These are phyloP conservation scores for Lepisosteus oculatus DNA, from an alignment of 2,113 vertebrate species.

Conservation along the genomic window DNA sequence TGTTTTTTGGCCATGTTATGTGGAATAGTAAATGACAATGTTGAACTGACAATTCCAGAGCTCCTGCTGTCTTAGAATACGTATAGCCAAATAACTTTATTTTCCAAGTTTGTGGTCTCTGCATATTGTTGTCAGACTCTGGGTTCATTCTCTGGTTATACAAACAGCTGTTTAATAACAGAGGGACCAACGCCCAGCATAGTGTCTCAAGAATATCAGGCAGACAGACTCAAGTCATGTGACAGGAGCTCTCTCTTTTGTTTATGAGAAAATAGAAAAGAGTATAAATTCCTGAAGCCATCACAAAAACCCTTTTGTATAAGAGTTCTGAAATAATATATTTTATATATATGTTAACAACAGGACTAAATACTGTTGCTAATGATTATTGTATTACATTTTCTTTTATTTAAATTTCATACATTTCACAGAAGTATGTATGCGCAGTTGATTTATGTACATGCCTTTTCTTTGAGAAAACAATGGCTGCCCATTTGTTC, in stretches of 20 bases:
- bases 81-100: neutral
- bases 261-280: constrained; percentile 32
- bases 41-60: neutral
- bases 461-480: no score
- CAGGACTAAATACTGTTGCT: neutral
- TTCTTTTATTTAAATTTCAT: neutral
- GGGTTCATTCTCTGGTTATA: constrained; percentile 65
- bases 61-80: neutral
- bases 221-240: constrained; percentile 34
- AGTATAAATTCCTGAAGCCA: constrained; percentile 21
- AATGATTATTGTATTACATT: constrained; percentile 4
- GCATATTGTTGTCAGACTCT: constrained; percentile 40
- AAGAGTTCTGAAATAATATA: neutral
- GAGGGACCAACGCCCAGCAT: constrained; percentile 52
- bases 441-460: no score
- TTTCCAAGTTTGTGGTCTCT: constrained; percentile 54
- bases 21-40: no score
- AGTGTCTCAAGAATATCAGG: constrained; percentile 45
- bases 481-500: no score
- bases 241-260: constrained; percentile 53
- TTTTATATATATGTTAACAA: constrained; percentile 5
- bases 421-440: no score
- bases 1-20: neutral
- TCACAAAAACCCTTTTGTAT: constrained; percentile 14
- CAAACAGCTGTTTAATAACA: constrained; percentile 64